phyloP scores from a whole-genome alignment of 2,888 invertebrate species.

The Xylota segnis region DNA sequence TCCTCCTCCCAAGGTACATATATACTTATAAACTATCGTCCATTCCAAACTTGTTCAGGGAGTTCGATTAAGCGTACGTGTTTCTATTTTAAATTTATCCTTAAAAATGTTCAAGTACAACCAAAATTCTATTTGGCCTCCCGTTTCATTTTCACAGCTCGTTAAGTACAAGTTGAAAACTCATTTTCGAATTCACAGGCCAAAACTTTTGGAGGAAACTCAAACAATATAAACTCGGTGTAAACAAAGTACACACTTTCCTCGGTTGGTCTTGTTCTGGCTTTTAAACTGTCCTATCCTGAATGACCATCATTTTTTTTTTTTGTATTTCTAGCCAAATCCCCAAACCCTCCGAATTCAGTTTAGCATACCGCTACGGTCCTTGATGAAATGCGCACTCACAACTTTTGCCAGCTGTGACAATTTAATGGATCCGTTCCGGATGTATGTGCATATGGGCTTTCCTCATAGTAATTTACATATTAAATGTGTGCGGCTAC shows the following conservation, averaged over 20 bases:
- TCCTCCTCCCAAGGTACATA: neutral
- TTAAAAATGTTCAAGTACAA: conserved; percentile 10
- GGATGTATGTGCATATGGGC: conserved; percentile 48
- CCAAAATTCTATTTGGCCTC: conserved; percentile 11
- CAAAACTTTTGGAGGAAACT: conserved; percentile 58
- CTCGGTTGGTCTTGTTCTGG: conserved; percentile 5
- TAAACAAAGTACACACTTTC: conserved; percentile 58
- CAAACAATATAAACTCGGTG: conserved; percentile 60
- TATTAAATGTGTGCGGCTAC: conserved; percentile 60
- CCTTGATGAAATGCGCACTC: conserved; percentile 18
- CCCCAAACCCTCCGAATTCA: neutral
- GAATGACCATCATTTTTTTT: conserved; percentile 28
- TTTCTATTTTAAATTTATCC: neutral
- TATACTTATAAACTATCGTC: neutral
- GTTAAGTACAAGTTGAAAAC: conserved; percentile 67
- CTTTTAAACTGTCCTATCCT: conserved; percentile 25
- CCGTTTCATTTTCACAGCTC: conserved; percentile 48
- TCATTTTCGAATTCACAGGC: conserved; percentile 57
- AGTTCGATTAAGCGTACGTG: neutral
- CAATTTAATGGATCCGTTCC: conserved; percentile 66
- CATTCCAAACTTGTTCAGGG: neutral
- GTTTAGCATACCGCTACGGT: neutral
- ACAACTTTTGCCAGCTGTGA: conserved; percentile 66
- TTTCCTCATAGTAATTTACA: conserved; percentile 62
- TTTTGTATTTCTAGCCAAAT: conserved; percentile 4